phyloP scores from a whole-genome alignment of 2,797 vertebrate genomes.

The Tauraco hartlaubi region DNA sequence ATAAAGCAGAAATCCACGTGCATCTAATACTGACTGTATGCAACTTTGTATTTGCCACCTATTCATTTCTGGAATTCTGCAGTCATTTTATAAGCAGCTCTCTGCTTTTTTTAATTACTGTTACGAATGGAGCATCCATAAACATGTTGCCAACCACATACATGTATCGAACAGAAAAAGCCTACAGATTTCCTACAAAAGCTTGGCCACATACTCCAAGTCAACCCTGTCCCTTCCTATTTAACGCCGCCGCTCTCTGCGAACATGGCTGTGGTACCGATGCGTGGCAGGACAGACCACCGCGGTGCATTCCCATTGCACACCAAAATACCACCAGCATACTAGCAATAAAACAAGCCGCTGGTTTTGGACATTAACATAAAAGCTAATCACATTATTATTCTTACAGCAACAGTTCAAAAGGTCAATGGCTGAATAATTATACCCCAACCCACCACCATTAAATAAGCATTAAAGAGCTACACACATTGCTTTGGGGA shows the following conservation, averaged over 20 bases:
- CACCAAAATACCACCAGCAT: neutral
- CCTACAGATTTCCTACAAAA: neutral
- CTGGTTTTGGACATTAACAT: neutral
- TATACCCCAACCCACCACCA: neutral
- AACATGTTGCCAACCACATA: neutral
- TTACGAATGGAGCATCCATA: neutral
- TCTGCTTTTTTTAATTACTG: neutral
- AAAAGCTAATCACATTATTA: neutral
- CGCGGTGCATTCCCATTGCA: fast-evolving
- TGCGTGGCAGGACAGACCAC: neutral
- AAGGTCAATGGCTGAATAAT: conserved; percentile 27
- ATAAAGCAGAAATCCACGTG: neutral
- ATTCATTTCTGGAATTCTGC: neutral
- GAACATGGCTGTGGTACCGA: neutral
- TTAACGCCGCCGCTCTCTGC: fast-evolving
- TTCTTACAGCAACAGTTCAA: conserved; percentile 35
- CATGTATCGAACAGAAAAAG: neutral
- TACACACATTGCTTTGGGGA: neutral
- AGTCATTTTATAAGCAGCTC: neutral
- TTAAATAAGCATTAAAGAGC: conserved; percentile 32
- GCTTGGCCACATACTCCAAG: neutral
- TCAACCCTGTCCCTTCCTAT: neutral
- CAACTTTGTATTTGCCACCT: neutral
- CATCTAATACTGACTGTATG: neutral
- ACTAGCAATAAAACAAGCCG: neutral